Conservation (phyloP, 2,797 vertebrate genomes). For the Cryptoprocta ferox region DNA sequence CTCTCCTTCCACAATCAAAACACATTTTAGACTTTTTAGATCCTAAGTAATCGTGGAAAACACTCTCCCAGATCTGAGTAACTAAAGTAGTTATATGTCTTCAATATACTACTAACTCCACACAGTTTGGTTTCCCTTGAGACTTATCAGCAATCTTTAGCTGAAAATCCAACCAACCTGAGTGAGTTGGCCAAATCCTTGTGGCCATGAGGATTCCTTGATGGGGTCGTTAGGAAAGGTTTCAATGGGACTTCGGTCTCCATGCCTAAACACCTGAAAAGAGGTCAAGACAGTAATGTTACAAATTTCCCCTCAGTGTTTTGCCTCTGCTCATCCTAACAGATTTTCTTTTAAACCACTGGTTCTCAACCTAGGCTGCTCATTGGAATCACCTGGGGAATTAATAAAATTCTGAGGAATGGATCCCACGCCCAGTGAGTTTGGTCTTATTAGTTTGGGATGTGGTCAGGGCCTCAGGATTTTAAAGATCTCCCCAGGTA, state of each 20-base stretch:
- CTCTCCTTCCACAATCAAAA: neutral
- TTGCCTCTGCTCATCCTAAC: neutral
- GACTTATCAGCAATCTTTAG: neutral
- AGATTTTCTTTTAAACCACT: neutral
- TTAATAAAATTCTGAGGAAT: neutral
- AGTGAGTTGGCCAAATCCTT: constrained; percentile 95
- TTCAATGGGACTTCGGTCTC: constrained; percentile 92
- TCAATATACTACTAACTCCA: neutral
- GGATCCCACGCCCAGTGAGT: neutral
- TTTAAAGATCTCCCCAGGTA: neutral
- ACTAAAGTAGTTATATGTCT: neutral
- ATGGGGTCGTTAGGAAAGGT: constrained; percentile 92
- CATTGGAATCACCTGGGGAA: neutral
- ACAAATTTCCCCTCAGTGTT: neutral
- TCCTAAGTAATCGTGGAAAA: neutral
- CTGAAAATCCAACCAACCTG: constrained; percentile 86
- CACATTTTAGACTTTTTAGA: neutral
- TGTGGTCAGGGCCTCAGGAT: neutral
- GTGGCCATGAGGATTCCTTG: constrained; percentile 93
- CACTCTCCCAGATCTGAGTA: neutral
- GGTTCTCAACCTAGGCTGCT: neutral
- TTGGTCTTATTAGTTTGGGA: neutral
- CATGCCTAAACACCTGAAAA: constrained; percentile 93
- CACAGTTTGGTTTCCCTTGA: neutral
- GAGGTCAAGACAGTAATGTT: neutral